Evolutionary conservation across 2,113 vertebrate genomes (phyloP), one percentile per base, ranked within the genome.

Genomic region (Caranx ignobilis): DNA sequence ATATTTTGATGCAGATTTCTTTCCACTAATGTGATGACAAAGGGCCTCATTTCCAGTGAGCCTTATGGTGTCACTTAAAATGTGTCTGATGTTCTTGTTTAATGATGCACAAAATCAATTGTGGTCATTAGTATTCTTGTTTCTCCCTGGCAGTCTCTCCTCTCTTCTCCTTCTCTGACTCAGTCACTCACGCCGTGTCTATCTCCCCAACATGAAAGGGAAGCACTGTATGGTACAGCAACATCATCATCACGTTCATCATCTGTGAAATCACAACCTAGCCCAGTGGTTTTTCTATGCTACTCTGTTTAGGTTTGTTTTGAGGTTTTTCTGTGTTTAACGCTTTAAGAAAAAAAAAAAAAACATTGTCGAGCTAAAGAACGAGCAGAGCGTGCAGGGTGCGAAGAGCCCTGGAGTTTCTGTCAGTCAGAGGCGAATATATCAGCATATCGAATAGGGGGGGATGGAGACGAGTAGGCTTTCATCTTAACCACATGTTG

Each of bases 401-500:
- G 86, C 76, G 82, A 71, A 79, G 72, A 86, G 85, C 85, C 85
- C 85, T 1, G 67, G 21, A 87, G 87, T 78, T 32, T 55, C 85
- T 80, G 89, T 85, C 91, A 88, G 67, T 91, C 88, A 88, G 63
- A 83, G 78, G 71, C 66, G 88, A 90, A 86, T 92, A 88, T 93
- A 89, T 92, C 85, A 73, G 80, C 61, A 75, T 81, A 84, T 85
- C 57, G 82, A 77, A 41, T 10, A 10, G 39, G 66, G 75, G 9
- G 56, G 68, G 77, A 57, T 67, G 66, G 64, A 75, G 86, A 78
- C 39, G 50, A 84, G 69, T 68, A 45, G 75, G 73, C 92, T 93
- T 94, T 94, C 86, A 92, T 94, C 89, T 84, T 56, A 79, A 83
- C 85, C 84, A 77, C 87, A 83, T 81, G 84, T 86, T 89, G 90